phyloP scores from a whole-genome alignment of 2,888 invertebrate species.

The Hirtodrosophila confusa region DNA sequence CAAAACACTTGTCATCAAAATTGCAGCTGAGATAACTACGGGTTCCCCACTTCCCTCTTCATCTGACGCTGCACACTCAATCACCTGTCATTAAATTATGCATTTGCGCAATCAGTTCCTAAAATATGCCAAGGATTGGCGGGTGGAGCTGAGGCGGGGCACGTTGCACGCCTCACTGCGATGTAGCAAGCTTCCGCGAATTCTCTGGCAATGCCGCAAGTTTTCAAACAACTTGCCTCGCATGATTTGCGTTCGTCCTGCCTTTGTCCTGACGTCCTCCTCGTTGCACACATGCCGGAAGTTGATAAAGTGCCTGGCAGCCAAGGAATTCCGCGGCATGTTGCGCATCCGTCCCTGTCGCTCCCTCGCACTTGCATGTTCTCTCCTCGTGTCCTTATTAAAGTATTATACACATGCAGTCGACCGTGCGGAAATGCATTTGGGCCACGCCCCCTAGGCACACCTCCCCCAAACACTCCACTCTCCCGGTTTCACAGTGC shows the following conservation, averaged over 20 bases:
- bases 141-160: constrained; percentile 2
- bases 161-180: constrained; percentile 55
- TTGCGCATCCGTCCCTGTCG: constrained; percentile 4
- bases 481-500: constrained; percentile 18
- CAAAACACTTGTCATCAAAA: constrained; percentile 21
- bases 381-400: constrained; percentile 65
- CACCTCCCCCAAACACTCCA: background rate
- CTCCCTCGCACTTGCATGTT: constrained; percentile 10
- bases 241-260: constrained; percentile 69
- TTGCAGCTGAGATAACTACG: constrained; percentile 11
- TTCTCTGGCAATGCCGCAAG: constrained; percentile 39
- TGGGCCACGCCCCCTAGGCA: constrained; percentile 23
- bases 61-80: constrained; percentile 43
- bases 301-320: constrained; percentile 76
- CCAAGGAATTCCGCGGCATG: constrained; percentile 70
- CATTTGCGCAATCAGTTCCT: constrained; percentile 79
- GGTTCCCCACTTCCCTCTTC: background rate
- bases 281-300: constrained; percentile 70
- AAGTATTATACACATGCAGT: constrained; percentile 60
- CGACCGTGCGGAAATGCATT: constrained; percentile 67
- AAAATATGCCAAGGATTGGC: constrained; percentile 63
- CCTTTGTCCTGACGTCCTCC: constrained; percentile 5
- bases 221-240: constrained; percentile 58
- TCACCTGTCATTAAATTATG: constrained; percentile 78
- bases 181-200: constrained; percentile 50